Percentiles rank a stretch among this genome's conserved stretches.
Conservation (phyloP, 2,888 invertebrate species). For the Timema cristinae region DNA sequence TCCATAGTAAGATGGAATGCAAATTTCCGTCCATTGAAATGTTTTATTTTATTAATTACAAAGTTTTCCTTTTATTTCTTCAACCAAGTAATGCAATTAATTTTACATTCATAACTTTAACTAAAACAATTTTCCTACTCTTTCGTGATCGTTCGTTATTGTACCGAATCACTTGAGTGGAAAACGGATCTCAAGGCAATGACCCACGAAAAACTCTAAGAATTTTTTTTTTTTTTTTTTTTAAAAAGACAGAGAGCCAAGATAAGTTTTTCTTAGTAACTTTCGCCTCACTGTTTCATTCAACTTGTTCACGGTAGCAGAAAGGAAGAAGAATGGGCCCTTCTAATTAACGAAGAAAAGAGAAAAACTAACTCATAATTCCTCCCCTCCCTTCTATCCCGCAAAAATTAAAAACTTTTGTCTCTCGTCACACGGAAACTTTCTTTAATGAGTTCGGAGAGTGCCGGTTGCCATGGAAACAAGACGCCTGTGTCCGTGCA, state of each 20-base stretch:
- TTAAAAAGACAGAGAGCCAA: neutral
- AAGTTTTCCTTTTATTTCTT: too few relatives aligned
- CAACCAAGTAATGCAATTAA: too few relatives aligned
- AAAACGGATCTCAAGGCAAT: neutral
- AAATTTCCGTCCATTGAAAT: too few relatives aligned
- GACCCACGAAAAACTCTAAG: conserved; percentile 1
- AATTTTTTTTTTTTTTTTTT: too few relatives aligned
- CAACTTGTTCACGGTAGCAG: neutral
- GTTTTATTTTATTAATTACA: too few relatives aligned
- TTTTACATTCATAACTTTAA: too few relatives aligned
- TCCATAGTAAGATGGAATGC: too few relatives aligned
- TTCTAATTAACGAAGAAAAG: conserved; percentile 12
- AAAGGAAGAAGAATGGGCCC: conserved; percentile 5
- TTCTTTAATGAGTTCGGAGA: conserved; percentile 23
- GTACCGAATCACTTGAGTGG: too few relatives aligned
- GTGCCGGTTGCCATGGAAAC: conserved; percentile 5
- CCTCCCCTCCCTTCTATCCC: neutral
- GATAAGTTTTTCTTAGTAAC: conserved; percentile 7
- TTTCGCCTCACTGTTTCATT: conserved; percentile 7
- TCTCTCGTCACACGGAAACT: conserved; percentile 15
- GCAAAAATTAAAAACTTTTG: conserved; percentile 23
- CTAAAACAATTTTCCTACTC: too few relatives aligned
- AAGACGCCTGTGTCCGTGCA: neutral
- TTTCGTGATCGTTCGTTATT: too few relatives aligned
- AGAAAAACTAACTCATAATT: neutral